phyloP scores from a whole-genome alignment of 2,888 invertebrate genomes.

The Rugalucina vietnamica region DNA sequence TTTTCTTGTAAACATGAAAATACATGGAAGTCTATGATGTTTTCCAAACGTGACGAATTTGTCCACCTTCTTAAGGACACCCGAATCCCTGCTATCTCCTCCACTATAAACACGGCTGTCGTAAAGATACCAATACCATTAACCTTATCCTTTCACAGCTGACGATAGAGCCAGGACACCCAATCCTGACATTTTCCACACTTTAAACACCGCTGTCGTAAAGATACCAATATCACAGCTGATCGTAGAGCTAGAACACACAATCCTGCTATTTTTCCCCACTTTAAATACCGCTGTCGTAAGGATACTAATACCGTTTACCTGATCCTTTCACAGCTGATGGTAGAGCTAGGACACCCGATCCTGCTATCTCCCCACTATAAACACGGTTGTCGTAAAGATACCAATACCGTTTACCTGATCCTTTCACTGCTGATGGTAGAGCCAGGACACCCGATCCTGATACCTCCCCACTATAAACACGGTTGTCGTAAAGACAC shows the following conservation, averaged over 20 bases:
- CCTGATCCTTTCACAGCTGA: constrained; percentile 88
- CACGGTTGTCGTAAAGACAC: constrained; percentile 86
- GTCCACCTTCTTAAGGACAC: too few species aligned
- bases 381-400: constrained; percentile 87
- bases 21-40: too few species aligned
- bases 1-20: too few species aligned
- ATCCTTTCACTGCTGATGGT: constrained; percentile 87
- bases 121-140: constrained; percentile 81
- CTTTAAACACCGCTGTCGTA: too few species aligned
- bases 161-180: constrained; percentile 89
- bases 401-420: constrained; percentile 86
- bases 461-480: constrained; percentile 90
- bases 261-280: too few species aligned
- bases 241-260: constrained; percentile 88
- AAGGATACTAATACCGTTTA: constrained; percentile 82
- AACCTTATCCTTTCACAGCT: constrained; percentile 88
- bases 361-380: constrained; percentile 90
- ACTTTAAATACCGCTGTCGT: constrained; percentile 88
- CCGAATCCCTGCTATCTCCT: constrained; percentile 90
- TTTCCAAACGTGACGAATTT: too few species aligned
- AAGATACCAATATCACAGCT: too few species aligned
- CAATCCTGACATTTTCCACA: constrained; percentile 90
- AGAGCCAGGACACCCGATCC: constrained; percentile 90
- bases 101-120: constrained; percentile 88
- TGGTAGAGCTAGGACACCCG: constrained; percentile 89